phyloP scores from a whole-genome alignment of 2,888 invertebrate species.

The Melinaea marsaeus region DNA sequence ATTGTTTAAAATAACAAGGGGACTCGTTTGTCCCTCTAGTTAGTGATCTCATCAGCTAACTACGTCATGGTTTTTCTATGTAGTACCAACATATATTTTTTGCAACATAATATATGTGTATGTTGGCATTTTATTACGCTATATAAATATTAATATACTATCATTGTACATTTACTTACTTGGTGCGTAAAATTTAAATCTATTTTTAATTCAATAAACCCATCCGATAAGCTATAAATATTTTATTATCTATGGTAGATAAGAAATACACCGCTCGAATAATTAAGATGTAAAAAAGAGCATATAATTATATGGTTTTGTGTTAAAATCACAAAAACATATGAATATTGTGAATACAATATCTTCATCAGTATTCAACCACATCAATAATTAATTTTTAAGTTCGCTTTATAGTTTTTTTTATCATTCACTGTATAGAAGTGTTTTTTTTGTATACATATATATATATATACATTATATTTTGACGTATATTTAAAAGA shows the following conservation, averaged over 20 bases:
- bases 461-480: too few relatives aligned
- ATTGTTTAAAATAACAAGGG: slow-evolving; percentile 75
- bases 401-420: not conserved
- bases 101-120: too few relatives aligned
- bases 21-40: slow-evolving; percentile 46
- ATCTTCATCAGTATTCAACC: slow-evolving; percentile 16
- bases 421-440: too few relatives aligned
- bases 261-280: slow-evolving; percentile 13
- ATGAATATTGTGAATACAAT: slow-evolving; percentile 18
- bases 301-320: slow-evolving; percentile 12
- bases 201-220: too few relatives aligned
- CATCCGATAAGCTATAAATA: slow-evolving; percentile 11
- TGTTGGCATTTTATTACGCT: too few relatives aligned
- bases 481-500: too few relatives aligned
- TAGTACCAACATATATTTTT: not conserved
- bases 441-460: too few relatives aligned
- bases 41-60: slow-evolving; percentile 29
- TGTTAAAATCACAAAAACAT: slow-evolving; percentile 16
- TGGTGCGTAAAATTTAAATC: too few relatives aligned
- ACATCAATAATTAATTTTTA: slow-evolving; percentile 20
- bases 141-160: too few relatives aligned
- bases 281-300: slow-evolving; percentile 7
- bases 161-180: too few relatives aligned
- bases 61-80: not conserved
- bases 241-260: slow-evolving; percentile 12